Evolutionary conservation across 2,797 vertebrate species (phyloP).

Genomic region (Cuculus canorus): DNA sequence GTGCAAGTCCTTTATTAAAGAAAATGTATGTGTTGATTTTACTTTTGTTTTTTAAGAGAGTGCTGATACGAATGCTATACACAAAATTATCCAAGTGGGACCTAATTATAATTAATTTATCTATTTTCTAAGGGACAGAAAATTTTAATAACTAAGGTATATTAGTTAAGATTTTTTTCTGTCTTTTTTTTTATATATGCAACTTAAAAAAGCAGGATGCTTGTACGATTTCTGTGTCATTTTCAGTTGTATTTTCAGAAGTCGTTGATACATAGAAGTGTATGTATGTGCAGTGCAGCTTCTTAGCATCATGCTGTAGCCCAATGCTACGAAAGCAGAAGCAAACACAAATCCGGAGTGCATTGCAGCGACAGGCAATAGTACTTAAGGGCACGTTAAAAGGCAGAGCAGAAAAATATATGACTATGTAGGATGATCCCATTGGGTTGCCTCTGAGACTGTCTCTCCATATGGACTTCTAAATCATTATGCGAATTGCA

Average conservation of each 20-base stretch:
- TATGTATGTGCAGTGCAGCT: not conserved
- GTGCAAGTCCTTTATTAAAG: constrained; percentile 5
- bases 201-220: not conserved
- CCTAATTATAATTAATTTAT: constrained; percentile 23
- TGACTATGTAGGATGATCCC: not conserved
- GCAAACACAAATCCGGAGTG: not conserved
- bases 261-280: not conserved
- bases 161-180: not conserved
- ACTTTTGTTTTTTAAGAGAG: not conserved
- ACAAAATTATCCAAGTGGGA: constrained; percentile 1
- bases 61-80: not conserved
- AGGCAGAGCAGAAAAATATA: not conserved
- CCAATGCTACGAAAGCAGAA: not conserved
- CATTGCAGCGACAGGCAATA: not conserved
- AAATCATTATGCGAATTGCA: not conserved
- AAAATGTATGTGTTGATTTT: constrained; percentile 43
- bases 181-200: not conserved
- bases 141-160: not conserved
- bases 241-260: constrained; percentile 27
- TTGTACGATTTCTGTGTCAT: constrained; percentile 1
- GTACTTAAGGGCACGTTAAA: not conserved
- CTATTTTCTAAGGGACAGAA: not conserved
- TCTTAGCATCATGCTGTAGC: rapidly evolving
- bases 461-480: not conserved
- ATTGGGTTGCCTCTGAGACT: not conserved